Percentiles rank a stretch among this genome's conserved stretches.
phyloP scores from a whole-genome alignment of 35 echinoderm and acorn worm species.

The Nesometra sesokonis region DNA sequence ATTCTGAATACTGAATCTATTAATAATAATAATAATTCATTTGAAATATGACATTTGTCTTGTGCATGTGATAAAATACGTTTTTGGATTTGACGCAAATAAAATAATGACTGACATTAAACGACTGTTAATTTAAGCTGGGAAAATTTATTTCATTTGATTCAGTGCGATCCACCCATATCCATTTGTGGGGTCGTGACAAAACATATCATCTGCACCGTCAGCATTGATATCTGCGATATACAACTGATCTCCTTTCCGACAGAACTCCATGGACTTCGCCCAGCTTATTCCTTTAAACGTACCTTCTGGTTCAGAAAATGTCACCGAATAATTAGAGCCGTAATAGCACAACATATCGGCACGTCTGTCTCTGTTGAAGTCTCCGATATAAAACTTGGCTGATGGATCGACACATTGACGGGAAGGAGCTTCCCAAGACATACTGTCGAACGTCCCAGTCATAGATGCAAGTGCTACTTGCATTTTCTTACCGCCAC shows the following conservation, averaged over 20 bases:
- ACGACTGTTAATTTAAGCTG: too few relatives aligned
- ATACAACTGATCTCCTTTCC: not conserved
- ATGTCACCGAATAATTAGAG: not conserved
- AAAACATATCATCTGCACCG: not conserved
- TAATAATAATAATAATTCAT: too few relatives aligned
- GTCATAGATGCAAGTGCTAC: not conserved
- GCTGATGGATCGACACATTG: not conserved
- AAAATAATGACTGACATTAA: too few relatives aligned
- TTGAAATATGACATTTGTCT: too few relatives aligned
- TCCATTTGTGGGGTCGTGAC: not conserved
- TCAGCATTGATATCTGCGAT: not conserved
- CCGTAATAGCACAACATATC: not conserved
- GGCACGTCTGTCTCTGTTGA: not conserved
- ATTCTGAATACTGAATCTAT: too few relatives aligned
- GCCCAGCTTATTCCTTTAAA: not conserved
- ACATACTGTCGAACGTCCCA: not conserved
- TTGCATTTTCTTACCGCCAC: not conserved
- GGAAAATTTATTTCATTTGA: too few relatives aligned
- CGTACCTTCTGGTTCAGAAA: not conserved
- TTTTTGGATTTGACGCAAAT: too few relatives aligned
- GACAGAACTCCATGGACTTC: slow-evolving; percentile 6
- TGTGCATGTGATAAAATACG: too few relatives aligned
- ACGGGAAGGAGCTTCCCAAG: not conserved
- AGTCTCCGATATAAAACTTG: not conserved
- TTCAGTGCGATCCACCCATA: not conserved